Percentiles rank a stretch among this genome's conserved stretches.
phyloP scores from a whole-genome alignment of 2,113 vertebrate genomes.

The Chionomys nivalis region DNA sequence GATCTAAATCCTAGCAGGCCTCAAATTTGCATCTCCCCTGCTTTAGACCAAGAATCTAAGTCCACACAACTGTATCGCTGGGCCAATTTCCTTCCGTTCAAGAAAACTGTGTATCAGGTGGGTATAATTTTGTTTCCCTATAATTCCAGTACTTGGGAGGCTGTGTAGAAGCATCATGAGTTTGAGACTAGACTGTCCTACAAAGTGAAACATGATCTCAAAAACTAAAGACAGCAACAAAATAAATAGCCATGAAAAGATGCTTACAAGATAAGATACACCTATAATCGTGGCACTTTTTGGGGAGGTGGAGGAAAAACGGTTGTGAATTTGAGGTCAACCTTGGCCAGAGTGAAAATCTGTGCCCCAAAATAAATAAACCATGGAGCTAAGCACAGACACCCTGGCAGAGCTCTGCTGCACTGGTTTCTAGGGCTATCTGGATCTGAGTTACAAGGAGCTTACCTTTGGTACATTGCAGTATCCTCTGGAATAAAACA shows the following conservation, averaged over 20 bases:
- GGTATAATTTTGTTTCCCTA: background rate
- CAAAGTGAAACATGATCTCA: background rate
- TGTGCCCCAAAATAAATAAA: background rate
- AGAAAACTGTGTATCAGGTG: background rate
- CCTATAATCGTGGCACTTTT: background rate
- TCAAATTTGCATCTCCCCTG: background rate
- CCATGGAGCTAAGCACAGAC: background rate
- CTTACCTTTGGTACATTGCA: conserved; percentile 96
- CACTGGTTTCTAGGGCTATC: rapidly evolving
- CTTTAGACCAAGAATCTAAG: background rate
- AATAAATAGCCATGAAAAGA: background rate
- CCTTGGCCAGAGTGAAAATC: background rate
- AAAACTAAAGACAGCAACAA: background rate
- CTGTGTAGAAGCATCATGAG: background rate
- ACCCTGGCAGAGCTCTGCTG: too few relatives aligned
- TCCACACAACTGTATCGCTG: background rate
- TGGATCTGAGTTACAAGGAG: background rate
- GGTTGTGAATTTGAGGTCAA: background rate
- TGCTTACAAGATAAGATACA: background rate
- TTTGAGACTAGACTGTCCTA: background rate
- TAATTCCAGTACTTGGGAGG: background rate
- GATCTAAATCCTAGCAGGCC: background rate
- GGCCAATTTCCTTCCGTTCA: background rate
- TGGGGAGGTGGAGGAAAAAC: background rate
- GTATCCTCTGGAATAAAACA: conserved; percentile 94